Evolutionary conservation across 2,797 vertebrate species (phyloP).

Genomic region (Hafferia zeledoni): DNA sequence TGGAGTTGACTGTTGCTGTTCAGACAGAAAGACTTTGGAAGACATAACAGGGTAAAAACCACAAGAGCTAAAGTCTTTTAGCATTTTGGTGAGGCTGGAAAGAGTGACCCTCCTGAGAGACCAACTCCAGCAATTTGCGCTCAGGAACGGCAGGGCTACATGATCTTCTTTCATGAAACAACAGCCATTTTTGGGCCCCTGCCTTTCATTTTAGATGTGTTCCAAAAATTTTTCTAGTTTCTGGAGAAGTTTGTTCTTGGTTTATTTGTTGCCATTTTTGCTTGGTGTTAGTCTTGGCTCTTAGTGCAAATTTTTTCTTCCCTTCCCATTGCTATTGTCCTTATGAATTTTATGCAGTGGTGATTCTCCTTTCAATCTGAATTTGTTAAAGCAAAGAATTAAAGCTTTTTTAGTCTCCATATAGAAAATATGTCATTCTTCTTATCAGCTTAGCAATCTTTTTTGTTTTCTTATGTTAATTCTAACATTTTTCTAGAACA

Average conservation of each 20-base stretch:
- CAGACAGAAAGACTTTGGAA: not conserved
- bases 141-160: not conserved
- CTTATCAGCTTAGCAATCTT: not conserved
- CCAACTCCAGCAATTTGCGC: not conserved
- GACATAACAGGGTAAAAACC: accelerated
- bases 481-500: not conserved
- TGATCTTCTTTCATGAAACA: not conserved
- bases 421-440: not conserved
- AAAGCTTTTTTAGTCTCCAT: not conserved
- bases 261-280: not conserved
- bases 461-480: not conserved
- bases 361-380: not conserved
- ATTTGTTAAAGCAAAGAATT: not conserved
- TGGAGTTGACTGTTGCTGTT: not conserved
- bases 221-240: not conserved
- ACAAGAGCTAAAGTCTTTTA: not conserved
- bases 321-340: not conserved
- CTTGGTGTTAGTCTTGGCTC: not conserved
- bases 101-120: not conserved
- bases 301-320: not conserved
- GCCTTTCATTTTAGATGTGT: not conserved
- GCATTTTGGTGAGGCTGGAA: not conserved
- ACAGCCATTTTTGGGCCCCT: accelerated
- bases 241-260: not conserved
- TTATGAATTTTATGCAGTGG: not conserved